These are phyloP conservation scores for Eilema depressum DNA, from an alignment of 2,888 invertebrate genomes.

Conservation along the genomic window DNA sequence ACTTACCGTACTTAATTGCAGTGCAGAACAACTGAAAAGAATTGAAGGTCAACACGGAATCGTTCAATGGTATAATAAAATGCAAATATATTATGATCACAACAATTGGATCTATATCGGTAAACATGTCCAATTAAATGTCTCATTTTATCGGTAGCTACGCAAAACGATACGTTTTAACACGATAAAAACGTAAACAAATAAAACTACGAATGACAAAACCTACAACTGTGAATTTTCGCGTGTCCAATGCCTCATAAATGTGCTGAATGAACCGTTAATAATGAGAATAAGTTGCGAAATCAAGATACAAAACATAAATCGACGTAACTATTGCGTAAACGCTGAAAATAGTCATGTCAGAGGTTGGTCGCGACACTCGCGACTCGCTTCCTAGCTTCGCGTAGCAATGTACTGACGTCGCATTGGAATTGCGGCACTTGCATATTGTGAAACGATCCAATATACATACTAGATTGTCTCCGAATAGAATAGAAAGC, in stretches of 20 bases:
- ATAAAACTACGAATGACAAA: not conserved
- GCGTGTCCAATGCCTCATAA: slow-evolving; percentile 11
- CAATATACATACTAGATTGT: slow-evolving; percentile 30
- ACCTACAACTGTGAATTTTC: not conserved
- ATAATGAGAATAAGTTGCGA: slow-evolving; percentile 19
- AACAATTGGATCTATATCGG: not conserved
- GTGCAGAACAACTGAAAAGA: not conserved
- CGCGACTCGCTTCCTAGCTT: slow-evolving; percentile 32
- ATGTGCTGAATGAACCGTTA: slow-evolving; percentile 20
- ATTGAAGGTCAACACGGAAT: not conserved
- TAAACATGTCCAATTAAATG: not conserved
- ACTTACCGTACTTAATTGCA: not conserved
- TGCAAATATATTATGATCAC: slow-evolving; percentile 2
- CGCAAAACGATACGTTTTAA: not conserved
- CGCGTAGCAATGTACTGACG: slow-evolving; percentile 31
- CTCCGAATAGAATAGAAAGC: slow-evolving; percentile 57
- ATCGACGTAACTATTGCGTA: slow-evolving; percentile 37
- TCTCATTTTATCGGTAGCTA: not conserved
- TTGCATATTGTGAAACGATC: slow-evolving; percentile 43
- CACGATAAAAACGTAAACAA: not conserved
- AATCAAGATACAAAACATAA: slow-evolving; percentile 21
- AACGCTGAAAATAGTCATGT: slow-evolving; percentile 48
- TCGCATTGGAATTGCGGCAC: slow-evolving; percentile 35
- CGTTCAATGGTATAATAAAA: not conserved
- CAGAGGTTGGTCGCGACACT: slow-evolving; percentile 31